Evolutionary conservation across 2,113 vertebrate species (phyloP), one percentile per base, ranked within the genome.

Genomic region (Xyliphius kryptos): DNA sequence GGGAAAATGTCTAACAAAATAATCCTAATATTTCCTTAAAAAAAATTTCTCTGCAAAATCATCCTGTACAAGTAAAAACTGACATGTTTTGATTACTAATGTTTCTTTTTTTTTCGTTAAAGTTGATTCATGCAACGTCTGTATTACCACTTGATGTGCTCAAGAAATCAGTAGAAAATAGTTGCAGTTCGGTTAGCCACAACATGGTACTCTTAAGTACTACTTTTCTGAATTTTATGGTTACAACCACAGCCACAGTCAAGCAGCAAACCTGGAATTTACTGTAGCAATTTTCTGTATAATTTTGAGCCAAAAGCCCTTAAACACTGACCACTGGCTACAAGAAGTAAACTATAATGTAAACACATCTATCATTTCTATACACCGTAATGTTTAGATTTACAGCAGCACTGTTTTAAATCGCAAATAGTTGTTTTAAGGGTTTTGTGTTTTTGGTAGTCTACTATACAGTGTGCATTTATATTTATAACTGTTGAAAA

Each of bases 281-380:
- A 50, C 20, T 38, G 19, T 21, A 6, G 36, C 46, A 57, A 32
- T 66, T 62, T 20, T 22, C 16, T 21, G 16, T n/a, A n/a, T 40
- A 32, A 48, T 56, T 53, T 44, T 44, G 44, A 61, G 32, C 22
- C 12, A n/a, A 22, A 41, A 36, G 66, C 50, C 54, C 6, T 7
- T 26, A 14, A 10, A 3, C 22, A 47, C 16, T 43, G 53, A 22
- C 56, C 61, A 44, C 49, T 17, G 5, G 52, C 41, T 61, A 56
- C 36, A 67, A 56, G 36, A 17, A 63, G n/a, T 36, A 19, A 13
- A 26, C 57, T 63, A 46, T 48, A 41, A 41, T 41, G 40, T 15
- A 15, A 14, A 19, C 58, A 36, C 16, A 51, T 47, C 19, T 37
- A 47, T 61, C 51, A 46, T 51, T 63, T 19, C 32, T 40, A 15